Evolutionary conservation across 2,113 vertebrate species (phyloP), one percentile per base, ranked within the genome.

Genomic region (Xenopus borealis): DNA sequence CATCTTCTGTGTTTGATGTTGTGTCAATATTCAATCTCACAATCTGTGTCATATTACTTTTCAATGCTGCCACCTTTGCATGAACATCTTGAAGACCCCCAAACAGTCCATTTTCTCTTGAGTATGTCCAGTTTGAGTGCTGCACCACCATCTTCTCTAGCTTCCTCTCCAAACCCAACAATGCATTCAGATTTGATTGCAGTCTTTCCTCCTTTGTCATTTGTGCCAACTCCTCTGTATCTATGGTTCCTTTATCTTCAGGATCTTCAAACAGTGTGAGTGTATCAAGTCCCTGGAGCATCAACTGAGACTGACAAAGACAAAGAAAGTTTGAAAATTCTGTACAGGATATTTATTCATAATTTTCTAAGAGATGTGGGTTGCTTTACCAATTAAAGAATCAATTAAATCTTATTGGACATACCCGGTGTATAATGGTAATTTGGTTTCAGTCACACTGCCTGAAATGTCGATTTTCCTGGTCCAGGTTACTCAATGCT

Each of bases 121-220:
- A 65, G 4, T 30, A 27, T 17, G 68, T 45, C 23, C 17, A 23
- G 8, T 75, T 57, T 0, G 14, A 27, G 8, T 75, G 72, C n/a
- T 75, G 65, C 47, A 68, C 65, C 11, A 62, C 19, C 57, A 75
- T 65, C 50, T n/a, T 45, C 20, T 62, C 46, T 50, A 75, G 27
- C 14, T 45, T 44, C 33, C 16, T 75, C 20, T 75, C 72, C 16
- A 75, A 19, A 45, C n/a, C 57, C 57, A 75, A 27, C 55, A 68
- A 75, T 13, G 72, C 65, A 68, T 13, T 68, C n/a, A 75, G 66
- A 23, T 68, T 75, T 10, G 65, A 20, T 0, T 50, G 17, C 27
- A 75, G 17, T 61, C 72, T 61, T 17, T 75, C 55, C 3, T 68
- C 72, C n/a, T 27, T 57, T 13, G 55, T 19, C 72, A 75, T 75